These are phyloP conservation scores for Mesembrinibis cayennensis DNA, from an alignment of 2,113 vertebrate genomes.

Conservation along the genomic window DNA sequence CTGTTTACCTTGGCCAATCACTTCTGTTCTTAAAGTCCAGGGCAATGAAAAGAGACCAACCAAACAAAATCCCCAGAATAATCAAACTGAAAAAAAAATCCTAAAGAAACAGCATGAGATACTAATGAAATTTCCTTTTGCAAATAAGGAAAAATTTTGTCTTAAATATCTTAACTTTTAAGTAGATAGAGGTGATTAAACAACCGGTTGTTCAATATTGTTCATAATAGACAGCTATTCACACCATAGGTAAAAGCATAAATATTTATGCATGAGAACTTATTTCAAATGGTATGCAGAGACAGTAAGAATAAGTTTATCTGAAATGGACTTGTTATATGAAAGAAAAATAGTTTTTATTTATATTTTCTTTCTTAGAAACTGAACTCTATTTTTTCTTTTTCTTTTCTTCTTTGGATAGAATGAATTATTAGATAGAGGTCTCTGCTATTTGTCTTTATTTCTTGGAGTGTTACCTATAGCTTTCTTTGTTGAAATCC, in stretches of 20 bases:
- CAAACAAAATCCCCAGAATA: neutral
- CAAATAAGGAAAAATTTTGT: neutral
- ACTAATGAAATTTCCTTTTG: neutral
- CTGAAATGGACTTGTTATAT: neutral
- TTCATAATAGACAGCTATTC: neutral
- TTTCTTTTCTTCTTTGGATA: neutral
- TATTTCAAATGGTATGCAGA: neutral
- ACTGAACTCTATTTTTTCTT: accelerated
- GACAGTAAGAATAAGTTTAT: neutral
- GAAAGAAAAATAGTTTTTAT: neutral
- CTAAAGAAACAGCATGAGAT: neutral
- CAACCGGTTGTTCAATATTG: neutral
- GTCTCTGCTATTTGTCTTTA: neutral
- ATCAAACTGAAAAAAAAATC: neutral
- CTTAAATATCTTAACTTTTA: neutral
- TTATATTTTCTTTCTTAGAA: neutral
- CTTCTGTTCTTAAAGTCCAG: neutral
- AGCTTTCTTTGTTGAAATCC: neutral
- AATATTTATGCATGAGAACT: neutral
- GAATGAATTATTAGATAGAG: neutral
- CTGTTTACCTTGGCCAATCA: neutral
- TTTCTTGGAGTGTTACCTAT: neutral
- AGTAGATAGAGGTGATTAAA: neutral
- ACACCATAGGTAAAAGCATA: neutral
- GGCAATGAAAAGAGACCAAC: neutral